These are phyloP conservation scores for Thalassophryne amazonica DNA, from an alignment of 2,797 vertebrate species.

Conservation along the genomic window DNA sequence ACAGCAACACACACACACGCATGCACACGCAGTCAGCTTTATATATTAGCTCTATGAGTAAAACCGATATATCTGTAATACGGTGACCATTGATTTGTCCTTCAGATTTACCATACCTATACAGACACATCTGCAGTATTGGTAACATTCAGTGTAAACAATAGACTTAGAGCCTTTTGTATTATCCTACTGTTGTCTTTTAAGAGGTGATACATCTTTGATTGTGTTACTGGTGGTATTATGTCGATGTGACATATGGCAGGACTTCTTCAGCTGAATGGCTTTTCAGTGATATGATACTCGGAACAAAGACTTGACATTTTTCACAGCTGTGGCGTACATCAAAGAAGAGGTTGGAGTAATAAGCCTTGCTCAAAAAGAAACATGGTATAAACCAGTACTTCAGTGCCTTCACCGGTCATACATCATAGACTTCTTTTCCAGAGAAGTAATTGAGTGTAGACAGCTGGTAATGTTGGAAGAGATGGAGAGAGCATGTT, in stretches of 20 bases:
- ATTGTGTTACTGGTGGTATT: slow-evolving; percentile 11
- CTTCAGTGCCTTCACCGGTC: slow-evolving; percentile 25
- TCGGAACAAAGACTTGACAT: slow-evolving; percentile 15
- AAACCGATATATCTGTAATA: too few relatives aligned
- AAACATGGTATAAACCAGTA: slow-evolving; percentile 38
- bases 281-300: slow-evolving; percentile 33
- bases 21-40: too few relatives aligned
- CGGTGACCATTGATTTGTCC: too few relatives aligned
- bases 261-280: slow-evolving; percentile 20
- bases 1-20: too few relatives aligned
- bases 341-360: slow-evolving; percentile 19
- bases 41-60: too few relatives aligned
- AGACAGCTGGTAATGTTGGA: slow-evolving; percentile 37
- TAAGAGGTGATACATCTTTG: too few relatives aligned
- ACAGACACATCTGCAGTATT: too few relatives aligned
- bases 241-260: slow-evolving; percentile 16
- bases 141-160: too few relatives aligned
- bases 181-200: too few relatives aligned
- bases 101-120: too few relatives aligned
- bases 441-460: slow-evolving; percentile 56
- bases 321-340: slow-evolving; percentile 15
- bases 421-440: slow-evolving; percentile 50
- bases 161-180: too few relatives aligned
- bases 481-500: slow-evolving; percentile 32
- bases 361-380: slow-evolving; percentile 36